Evolutionary conservation across 1,140 invertebrate species (phyloP).

Genomic region (Maniola jurtina): DNA sequence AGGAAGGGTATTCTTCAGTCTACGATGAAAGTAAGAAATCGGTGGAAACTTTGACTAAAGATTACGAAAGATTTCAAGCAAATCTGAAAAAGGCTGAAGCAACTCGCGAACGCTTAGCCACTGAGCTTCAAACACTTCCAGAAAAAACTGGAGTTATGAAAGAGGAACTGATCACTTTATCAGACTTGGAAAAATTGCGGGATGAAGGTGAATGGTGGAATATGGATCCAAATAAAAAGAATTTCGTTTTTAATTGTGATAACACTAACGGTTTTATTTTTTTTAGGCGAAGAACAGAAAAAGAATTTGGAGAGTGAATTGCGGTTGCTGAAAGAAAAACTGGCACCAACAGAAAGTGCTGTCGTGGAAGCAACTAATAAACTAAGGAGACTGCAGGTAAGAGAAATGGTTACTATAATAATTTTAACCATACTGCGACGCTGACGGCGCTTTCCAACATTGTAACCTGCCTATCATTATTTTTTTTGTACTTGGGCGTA

Average conservation of each 20-base stretch:
- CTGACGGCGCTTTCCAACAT: no score
- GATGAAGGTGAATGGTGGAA: constrained; percentile 50
- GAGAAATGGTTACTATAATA: no score
- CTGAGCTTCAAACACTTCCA: constrained; percentile 73
- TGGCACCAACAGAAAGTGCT: constrained; percentile 36
- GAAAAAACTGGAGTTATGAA: constrained; percentile 72
- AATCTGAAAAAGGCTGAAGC: constrained; percentile 75
- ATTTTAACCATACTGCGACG: no score
- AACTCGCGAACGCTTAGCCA: constrained; percentile 67
- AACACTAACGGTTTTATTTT: constrained; percentile 9
- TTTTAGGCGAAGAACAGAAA: constrained; percentile 59
- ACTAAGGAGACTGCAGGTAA: constrained; percentile 37
- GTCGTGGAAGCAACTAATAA: constrained; percentile 37
- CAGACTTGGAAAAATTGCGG: constrained; percentile 73
- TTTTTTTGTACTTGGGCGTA: no score
- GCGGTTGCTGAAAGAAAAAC: constrained; percentile 38
- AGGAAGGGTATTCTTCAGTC: constrained; percentile 58
- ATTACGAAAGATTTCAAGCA: constrained; percentile 69
- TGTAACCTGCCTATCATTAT: no score
- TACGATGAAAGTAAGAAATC: constrained; percentile 71
- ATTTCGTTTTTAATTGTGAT: constrained; percentile 10
- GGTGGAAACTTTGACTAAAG: constrained; percentile 64
- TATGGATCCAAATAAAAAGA: constrained; percentile 3
- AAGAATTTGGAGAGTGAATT: constrained; percentile 61
- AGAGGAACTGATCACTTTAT: constrained; percentile 67